phyloP scores from a whole-genome alignment of 2,797 vertebrate genomes.

The Anomalospiza imberbis region DNA sequence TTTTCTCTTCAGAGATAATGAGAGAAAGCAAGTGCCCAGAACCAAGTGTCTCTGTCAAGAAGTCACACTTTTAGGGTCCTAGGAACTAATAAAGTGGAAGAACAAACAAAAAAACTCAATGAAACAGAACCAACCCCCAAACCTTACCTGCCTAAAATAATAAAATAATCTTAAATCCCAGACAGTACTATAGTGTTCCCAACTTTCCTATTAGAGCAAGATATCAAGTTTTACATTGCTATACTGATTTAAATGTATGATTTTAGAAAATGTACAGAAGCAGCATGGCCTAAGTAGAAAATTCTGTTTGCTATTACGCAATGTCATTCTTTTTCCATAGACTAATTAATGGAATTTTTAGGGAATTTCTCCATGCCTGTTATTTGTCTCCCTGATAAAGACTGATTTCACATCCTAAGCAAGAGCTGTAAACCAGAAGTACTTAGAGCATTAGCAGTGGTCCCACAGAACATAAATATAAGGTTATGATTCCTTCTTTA shows the following conservation, averaged over 20 bases:
- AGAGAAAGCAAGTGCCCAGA: conserved; percentile 52
- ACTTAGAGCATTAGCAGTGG: background rate
- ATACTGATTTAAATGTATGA: background rate
- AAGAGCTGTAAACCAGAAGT: background rate
- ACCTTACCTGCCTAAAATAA: background rate
- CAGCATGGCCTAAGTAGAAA: background rate
- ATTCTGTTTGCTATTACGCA: background rate
- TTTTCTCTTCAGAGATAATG: conserved; percentile 39
- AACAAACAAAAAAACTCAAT: conserved; percentile 22
- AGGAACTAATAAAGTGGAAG: conserved; percentile 29
- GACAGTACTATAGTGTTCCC: background rate
- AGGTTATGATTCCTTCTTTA: background rate
- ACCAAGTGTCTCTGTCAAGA: conserved; percentile 37
- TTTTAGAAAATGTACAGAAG: background rate
- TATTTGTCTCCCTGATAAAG: background rate
- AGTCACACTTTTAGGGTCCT: conserved; percentile 23
- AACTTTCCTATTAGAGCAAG: background rate
- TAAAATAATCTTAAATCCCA: background rate
- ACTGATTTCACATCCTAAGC: background rate
- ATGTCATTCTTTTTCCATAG: background rate
- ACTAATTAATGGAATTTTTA: background rate
- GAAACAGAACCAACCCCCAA: background rate
- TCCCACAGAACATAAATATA: background rate
- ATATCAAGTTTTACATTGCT: background rate
- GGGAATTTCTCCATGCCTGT: background rate